Base-by-base conservation (phyloP, 2,113 vertebrate species). In the Canis aureus region DNA sequence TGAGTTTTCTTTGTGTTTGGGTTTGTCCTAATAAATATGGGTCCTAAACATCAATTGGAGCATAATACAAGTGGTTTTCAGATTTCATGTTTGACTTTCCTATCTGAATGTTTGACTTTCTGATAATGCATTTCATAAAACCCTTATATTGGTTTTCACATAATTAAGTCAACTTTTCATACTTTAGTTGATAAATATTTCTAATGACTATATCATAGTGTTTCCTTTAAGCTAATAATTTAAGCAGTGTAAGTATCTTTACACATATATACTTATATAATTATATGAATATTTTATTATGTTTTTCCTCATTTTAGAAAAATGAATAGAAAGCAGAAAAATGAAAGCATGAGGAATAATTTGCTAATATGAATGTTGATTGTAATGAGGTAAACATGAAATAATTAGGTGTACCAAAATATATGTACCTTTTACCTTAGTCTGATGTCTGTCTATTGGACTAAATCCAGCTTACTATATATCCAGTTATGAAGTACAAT, bases 261-360 rank as follows among this genome's bases (percentile, higher is more conserved):
- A 66, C 3, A 85, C 15, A 83, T 80, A 38, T 89, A 89, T 78
- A 35, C 53, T 95, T 97, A 25, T 35, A 62, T 81, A 88, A 94
- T 90, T 97, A 90, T 57, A 83, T 83, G 49, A 94, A 71, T 82
- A 66, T 91, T 62, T 96, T 96, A 69, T 88, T 91, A 78, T 43
- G 35, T 51, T 83, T 69, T 12, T 60, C 4, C 13, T 59, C 51
- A 79, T 55, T 95, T 88, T 92, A 79, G 0, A 83, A 85, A 94
- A 92, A 74, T 95, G 17, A 79, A 35, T 92, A 91, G 51, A 66
- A 78, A 95, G 43, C 32, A 89, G 49, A 89, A 49, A 96, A 95
- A 60, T 62, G 3, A 87, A 93, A 96, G 27, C 15, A 89, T 89
- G 84, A 78, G 32, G 78, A 97, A 87, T 96, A 95, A 38, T 29